phyloP scores from a whole-genome alignment of 2,888 invertebrate species.

The Pterostichus niger region DNA sequence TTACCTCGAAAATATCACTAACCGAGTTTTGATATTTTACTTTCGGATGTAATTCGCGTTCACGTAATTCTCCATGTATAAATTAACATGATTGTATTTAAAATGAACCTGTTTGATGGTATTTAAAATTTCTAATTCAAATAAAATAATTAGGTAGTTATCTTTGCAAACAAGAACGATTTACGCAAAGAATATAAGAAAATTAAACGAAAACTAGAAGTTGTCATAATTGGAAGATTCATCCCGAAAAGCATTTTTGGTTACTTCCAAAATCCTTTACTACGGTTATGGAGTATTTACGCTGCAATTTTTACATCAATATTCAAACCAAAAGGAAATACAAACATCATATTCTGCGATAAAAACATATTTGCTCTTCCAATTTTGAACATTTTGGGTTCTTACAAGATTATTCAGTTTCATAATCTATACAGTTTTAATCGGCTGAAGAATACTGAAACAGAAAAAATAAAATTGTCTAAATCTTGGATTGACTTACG shows the following conservation, averaged over 20 bases:
- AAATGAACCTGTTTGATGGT: too few species aligned
- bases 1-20: too few species aligned
- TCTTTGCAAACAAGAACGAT: neutral
- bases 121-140: too few species aligned
- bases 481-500: neutral
- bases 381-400: neutral
- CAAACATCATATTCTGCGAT: conserved; percentile 2
- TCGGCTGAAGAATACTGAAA: neutral
- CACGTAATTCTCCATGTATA: too few species aligned
- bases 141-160: neutral
- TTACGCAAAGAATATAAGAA: neutral
- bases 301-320: neutral
- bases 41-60: too few species aligned
- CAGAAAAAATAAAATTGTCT: too few species aligned
- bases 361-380: neutral
- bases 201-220: neutral
- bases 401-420: neutral
- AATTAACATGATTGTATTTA: too few species aligned
- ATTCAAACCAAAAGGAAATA: conserved; percentile 17
- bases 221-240: neutral
- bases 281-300: neutral
- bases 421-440: neutral
- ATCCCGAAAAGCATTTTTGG: conserved; percentile 16
- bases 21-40: too few species aligned
- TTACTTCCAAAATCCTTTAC: neutral